Conservation (phyloP, 2,113 vertebrate species). For the Toxotes jaculatrix region DNA sequence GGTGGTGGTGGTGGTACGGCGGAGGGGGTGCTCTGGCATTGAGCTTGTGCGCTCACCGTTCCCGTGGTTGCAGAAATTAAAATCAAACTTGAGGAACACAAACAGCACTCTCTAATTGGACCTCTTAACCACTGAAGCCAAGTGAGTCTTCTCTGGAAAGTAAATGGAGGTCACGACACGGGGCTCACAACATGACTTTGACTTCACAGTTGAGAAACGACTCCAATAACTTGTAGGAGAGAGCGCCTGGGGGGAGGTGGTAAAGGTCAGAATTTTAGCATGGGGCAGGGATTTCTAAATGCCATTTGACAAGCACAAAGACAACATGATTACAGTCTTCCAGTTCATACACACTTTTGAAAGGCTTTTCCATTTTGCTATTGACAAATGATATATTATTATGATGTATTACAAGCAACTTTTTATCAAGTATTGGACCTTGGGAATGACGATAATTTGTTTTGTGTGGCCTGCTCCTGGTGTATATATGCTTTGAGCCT, state of each 20-base stretch:
- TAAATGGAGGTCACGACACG: conserved; percentile 82
- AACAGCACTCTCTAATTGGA: conserved; percentile 81
- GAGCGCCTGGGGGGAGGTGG: conserved; percentile 62
- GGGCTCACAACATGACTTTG: conserved; percentile 73
- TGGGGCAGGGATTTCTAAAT: conserved; percentile 78
- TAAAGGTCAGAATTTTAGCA: conserved; percentile 79
- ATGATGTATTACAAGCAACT: conserved; percentile 61
- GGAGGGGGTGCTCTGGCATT: conserved; percentile 22
- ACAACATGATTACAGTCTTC: conserved; percentile 74
- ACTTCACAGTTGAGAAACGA: conserved; percentile 80
- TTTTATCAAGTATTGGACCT: conserved; percentile 63
- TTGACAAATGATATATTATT: conserved; percentile 72
- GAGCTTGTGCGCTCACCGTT: conserved; percentile 24
- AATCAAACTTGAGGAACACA: conserved; percentile 73
- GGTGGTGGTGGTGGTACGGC: not conserved
- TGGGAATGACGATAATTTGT: conserved; percentile 71
- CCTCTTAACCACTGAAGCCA: conserved; percentile 76
- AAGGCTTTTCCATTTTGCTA: conserved; percentile 63
- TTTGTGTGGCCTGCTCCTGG: conserved; percentile 54
- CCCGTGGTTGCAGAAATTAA: conserved; percentile 71
- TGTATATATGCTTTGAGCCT: conserved; percentile 57
- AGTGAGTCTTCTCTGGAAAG: conserved; percentile 76
- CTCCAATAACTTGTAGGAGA: conserved; percentile 77
- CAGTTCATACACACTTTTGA: conserved; percentile 50
- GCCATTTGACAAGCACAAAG: conserved; percentile 77